Evolutionary conservation across 2,113 vertebrate species (phyloP).

Genomic region (Oophaga pumilio): DNA sequence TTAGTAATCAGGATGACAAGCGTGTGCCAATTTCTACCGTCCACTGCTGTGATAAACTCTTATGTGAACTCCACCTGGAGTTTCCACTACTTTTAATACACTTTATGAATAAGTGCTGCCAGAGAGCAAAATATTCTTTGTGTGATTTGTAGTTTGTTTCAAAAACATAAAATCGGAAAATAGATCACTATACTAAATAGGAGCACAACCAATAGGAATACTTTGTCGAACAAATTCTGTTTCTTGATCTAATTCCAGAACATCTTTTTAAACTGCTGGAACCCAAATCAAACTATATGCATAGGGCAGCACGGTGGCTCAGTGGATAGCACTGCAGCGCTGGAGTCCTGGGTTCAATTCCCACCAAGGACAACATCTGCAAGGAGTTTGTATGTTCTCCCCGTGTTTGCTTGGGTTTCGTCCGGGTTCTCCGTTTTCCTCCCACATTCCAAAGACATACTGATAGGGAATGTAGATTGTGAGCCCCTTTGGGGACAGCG

Average conservation of each 20-base stretch:
- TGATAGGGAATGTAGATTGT: no score
- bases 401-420: no score
- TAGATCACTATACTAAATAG: not conserved
- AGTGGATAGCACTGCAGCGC: no score
- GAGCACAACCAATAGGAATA: not conserved
- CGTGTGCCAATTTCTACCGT: not conserved
- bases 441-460: no score
- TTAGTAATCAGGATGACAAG: conserved; percentile 3
- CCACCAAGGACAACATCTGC: no score
- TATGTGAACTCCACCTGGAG: not conserved
- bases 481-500: no score
- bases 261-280: not conserved
- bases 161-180: not conserved
- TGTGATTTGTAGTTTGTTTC: not conserved
- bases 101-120: not conserved
- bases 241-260: not conserved
- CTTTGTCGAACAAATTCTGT: not conserved
- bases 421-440: no score
- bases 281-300: not conserved
- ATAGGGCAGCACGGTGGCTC: no score
- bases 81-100: not conserved
- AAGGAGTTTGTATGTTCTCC: no score
- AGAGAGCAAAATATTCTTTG: not conserved
- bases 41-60: not conserved
- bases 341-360: no score